Base-by-base conservation (phyloP, 2,113 vertebrate species). In the Microcebus griseorufus region DNA sequence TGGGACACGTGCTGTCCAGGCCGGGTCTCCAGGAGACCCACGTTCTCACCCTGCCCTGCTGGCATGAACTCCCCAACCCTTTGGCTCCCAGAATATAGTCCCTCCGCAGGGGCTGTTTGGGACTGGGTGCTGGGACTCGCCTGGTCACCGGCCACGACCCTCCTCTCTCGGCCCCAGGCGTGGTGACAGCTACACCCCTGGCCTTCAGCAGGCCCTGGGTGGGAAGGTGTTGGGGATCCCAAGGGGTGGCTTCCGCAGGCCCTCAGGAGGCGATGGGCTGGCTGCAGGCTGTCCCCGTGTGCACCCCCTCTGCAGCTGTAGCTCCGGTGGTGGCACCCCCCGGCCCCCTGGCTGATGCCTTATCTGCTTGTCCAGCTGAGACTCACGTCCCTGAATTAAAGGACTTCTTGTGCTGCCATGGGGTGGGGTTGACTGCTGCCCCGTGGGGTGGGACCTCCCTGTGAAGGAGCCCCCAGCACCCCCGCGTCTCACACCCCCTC, bases 281-380 rank as follows among this genome's bases (percentile, higher is more conserved):
- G 2, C 60, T 0, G 1, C 17, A 29, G 48, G 9, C 20, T 29
- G 81, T 93, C 39, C 0, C n/a, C 0, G 0, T 0, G 3, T 20
- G 60, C 11, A 1, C 20, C 67, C 58, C 13, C 7, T 37, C 76
- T 34, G 70, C 13, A 37, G 48, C 79, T 27, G 7, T 45, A 62
- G 48, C 11, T 67, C 75, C 32, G 4, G 27, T 4, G 32, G 32
- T 60, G 69, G 82, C 55, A 32, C 37, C 3, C 42, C 64, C 64
- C 14, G 7, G 14, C 48, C 25, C 5, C 0, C 25, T 27, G 25
- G 3, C n/a, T 1, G 0, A 76, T 0, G 9, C 69, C 87, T 70
- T 18, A 65, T 55, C 93, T 81, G 65, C 65, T 27, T 8, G 42
- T 23, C n/a, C 60, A 51, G 84, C 78, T 53, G 79, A 89, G 65